Evolutionary conservation across 2,888 invertebrate species (phyloP), one percentile per base, ranked within the genome.

Genomic region (Bibio marci): DNA sequence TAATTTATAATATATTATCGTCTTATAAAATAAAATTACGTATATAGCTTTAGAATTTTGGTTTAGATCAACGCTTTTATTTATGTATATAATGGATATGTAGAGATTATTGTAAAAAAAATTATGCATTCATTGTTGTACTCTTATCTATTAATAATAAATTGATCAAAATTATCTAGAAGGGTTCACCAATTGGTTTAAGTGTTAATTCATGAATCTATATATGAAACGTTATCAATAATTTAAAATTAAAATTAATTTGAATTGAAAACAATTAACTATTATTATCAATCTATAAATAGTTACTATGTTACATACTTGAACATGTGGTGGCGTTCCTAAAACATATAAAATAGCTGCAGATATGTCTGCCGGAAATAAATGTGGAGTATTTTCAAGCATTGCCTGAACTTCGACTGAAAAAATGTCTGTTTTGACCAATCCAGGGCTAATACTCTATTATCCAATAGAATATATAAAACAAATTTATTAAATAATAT

Each of bases 401-500:
- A 3, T 4, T 10, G 27, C 19, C 11, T 11, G 42, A 4, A 43
- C 44, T 14, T 45, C 46, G 3, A 46, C 38, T 17, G 45, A 45
- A 2, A 39, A 49, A 14, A 55, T 51, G 18, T 53, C 50, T 0
- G 55, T 55, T 41, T 48, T 49, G 3, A 53, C 53, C 30, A 56
- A 44, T 5, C 55, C 56, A 2, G 56, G 56, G 33, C 55, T 55
- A 18, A 54, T 50, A 19, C 49, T 50, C 56, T 55, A 39, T 34
- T 43, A 45, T 22, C 5, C 22, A 8, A 22, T 6, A 6, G 22
- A 6, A 22, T 22, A 22, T 22, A 22, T 22, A 37, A 37, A 37
- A 41, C 18, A 25, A 7, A 35, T 37, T 28, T 34, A 13, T 18
- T 17, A 13, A 17, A n/a, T 35, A 13, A 35, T 3, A 6, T 14